Conservation (phyloP, 2,797 vertebrate genomes). For the Picus viridis region DNA sequence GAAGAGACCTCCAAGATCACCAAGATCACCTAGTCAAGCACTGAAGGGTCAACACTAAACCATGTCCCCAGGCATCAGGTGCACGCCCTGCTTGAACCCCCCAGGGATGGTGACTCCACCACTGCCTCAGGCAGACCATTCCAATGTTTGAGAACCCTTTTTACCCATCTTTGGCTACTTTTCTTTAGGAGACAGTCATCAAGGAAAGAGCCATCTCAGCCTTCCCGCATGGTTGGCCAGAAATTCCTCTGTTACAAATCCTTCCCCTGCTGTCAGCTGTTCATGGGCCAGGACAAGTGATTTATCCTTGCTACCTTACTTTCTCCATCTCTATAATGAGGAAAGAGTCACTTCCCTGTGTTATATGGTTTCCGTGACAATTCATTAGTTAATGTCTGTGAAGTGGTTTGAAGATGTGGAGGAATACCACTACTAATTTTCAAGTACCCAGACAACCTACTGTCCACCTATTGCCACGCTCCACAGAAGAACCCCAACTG, state of each 20-base stretch:
- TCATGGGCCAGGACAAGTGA: background rate
- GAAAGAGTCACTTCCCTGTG: background rate
- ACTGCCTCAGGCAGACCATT: too few species aligned
- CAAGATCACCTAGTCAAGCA: too few species aligned
- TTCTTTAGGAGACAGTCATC: background rate
- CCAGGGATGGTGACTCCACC: too few species aligned
- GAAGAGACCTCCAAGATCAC: too few species aligned
- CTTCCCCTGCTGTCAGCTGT: background rate
- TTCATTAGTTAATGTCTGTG: constrained; percentile 12
- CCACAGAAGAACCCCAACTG: background rate
- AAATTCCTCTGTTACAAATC: background rate
- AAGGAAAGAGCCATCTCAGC: background rate
- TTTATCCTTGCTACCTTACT: background rate
- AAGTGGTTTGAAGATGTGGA: background rate
- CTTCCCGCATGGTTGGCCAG: rapidly evolving
- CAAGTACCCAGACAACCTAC: background rate
- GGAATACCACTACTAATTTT: constrained; percentile 12
- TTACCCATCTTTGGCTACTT: background rate
- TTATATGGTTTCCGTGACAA: background rate
- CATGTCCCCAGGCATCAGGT: too few species aligned
- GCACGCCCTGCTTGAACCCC: too few species aligned
- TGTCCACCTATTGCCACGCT: background rate
- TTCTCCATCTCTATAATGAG: constrained; percentile 35
- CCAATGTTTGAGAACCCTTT: too few species aligned
- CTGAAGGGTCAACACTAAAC: too few species aligned